These are phyloP conservation scores for Microctenopoma lineatum DNA, from an alignment of 2,797 vertebrate genomes.

Conservation along the genomic window DNA sequence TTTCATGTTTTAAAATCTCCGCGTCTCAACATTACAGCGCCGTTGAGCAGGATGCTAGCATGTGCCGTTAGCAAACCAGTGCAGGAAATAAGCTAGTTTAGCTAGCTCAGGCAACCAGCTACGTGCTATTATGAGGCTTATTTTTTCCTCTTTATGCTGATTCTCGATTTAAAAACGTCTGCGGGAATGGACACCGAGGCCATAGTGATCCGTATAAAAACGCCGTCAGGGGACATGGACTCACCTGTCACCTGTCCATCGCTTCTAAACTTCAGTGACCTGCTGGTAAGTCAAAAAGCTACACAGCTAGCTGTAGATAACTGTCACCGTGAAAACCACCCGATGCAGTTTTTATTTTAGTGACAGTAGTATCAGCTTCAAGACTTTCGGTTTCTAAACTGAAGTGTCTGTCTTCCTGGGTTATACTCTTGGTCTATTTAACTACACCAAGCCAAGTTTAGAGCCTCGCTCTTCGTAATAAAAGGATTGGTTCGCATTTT, in stretches of 20 bases:
- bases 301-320: slow-evolving; percentile 8
- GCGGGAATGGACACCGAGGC: slow-evolving; percentile 90
- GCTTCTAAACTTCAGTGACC: slow-evolving; percentile 93
- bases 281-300: slow-evolving; percentile 87
- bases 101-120: slow-evolving; percentile 49
- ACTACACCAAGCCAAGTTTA: no score
- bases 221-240: slow-evolving; percentile 94
- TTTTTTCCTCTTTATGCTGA: slow-evolving; percentile 82
- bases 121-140: slow-evolving; percentile 63
- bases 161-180: slow-evolving; percentile 83
- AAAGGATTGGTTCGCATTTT: no score
- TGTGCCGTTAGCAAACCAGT: slow-evolving; percentile 45
- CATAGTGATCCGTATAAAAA: slow-evolving; percentile 95
- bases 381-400: background rate
- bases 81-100: slow-evolving; percentile 68
- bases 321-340: background rate
- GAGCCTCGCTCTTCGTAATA: background rate
- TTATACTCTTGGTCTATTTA: background rate
- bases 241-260: slow-evolving; percentile 92
- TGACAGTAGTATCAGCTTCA: background rate
- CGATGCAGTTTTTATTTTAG: background rate
- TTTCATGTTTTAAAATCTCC: background rate
- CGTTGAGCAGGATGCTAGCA: slow-evolving; percentile 59
- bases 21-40: slow-evolving; percentile 12
- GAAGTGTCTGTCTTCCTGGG: background rate